Evolutionary conservation across 1,140 invertebrate species (phyloP).

Genomic region (Pachypeltis micranthus): DNA sequence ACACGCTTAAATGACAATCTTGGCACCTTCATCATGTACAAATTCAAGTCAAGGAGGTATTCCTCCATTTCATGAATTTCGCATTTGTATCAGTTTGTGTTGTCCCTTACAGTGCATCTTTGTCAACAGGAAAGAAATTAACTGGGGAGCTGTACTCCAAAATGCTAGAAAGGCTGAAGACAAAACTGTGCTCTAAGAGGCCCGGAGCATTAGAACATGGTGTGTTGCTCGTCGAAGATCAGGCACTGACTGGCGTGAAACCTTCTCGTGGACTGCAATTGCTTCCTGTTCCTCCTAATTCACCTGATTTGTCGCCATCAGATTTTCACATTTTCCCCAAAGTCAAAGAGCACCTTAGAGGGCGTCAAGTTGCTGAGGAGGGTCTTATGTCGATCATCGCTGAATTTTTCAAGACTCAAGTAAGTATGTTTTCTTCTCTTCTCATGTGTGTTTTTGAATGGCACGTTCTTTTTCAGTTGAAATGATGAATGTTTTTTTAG

Average conservation of each 20-base stretch:
- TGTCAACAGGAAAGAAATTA: not conserved
- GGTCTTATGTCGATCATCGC: not conserved
- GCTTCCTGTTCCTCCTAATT: not conserved
- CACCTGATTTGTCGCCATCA: not conserved
- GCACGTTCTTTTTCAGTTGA: not conserved
- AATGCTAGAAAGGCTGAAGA: not conserved
- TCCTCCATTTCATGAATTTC: too few species aligned
- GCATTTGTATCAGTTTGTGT: too few species aligned
- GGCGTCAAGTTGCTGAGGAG: not conserved
- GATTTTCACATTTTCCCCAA: conserved; percentile 5
- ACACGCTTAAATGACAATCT: too few species aligned
- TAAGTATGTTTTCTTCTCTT: too few species aligned
- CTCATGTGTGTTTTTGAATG: too few species aligned
- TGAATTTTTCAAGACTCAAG: not conserved
- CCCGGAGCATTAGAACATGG: not conserved
- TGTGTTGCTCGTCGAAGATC: not conserved
- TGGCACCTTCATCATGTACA: too few species aligned
- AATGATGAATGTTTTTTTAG: not conserved
- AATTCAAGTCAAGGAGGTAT: too few species aligned
- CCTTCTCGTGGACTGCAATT: not conserved
- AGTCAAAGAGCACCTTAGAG: conserved; percentile 1
- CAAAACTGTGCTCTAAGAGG: not conserved
- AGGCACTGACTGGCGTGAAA: not conserved
- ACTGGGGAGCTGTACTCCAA: not conserved
- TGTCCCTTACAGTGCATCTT: too few species aligned